A percentile compares a stretch with the other conserved stretches of the same genome.
Evolutionary conservation across 2,888 invertebrate species (phyloP).

Genomic region (Chloroclystis v-ata): DNA sequence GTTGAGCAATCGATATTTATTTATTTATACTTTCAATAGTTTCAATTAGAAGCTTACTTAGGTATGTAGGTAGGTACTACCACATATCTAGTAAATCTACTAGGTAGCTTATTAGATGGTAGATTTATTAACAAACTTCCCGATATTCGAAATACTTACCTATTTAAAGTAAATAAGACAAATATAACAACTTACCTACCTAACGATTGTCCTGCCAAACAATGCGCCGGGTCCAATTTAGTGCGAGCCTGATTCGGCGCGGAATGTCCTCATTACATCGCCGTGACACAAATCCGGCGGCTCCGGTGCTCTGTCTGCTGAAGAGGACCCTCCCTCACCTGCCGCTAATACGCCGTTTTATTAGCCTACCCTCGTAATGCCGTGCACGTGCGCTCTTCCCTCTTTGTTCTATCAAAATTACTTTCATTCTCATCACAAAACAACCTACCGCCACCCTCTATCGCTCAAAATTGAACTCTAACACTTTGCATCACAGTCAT

Average conservation of each 20-base stretch:
- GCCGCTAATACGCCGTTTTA: constrained; percentile 71
- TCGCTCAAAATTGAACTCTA: constrained; percentile 33
- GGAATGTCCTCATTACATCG: constrained; percentile 42
- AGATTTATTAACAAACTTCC: no score
- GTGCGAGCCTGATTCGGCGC: constrained; percentile 10
- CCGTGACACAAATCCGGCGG: constrained; percentile 55
- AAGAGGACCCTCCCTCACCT: constrained; percentile 73
- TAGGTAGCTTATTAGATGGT: no score
- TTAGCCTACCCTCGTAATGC: constrained; percentile 66
- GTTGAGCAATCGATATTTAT: no score
- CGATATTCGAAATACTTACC: no score
- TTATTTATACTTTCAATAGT: no score
- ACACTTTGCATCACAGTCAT: constrained; percentile 10
- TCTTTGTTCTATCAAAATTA: constrained; percentile 70
- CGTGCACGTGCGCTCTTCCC: constrained; percentile 64
- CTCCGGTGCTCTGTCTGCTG: constrained; percentile 48
- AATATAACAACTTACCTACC: no score
- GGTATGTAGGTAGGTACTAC: no score
- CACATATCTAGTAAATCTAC: no score
- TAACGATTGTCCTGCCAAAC: not conserved
- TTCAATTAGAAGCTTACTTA: no score
- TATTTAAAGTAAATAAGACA: no score
- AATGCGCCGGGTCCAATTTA: constrained; percentile 4
- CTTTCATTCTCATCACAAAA: constrained; percentile 27
- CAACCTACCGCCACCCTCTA: constrained; percentile 20